Conservation (phyloP, 2,113 vertebrate species). For the Atrichornis clamosus region DNA sequence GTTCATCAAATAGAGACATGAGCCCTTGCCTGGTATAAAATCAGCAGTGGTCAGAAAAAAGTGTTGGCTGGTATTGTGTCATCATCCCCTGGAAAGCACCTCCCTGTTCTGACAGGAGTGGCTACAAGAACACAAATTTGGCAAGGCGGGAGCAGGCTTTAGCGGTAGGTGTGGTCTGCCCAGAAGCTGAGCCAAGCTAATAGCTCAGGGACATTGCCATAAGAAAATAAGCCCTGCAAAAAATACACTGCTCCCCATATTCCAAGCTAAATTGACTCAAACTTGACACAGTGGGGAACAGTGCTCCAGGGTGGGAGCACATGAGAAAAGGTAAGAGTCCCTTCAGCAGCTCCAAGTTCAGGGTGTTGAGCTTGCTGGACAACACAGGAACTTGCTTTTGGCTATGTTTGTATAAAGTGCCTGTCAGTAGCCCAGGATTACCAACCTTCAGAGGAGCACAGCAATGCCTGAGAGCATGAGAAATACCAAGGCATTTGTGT, state of each 20-base stretch:
- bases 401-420: not conserved
- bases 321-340: not conserved
- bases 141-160: not conserved
- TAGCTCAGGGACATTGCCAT: not conserved
- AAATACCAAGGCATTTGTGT: not conserved
- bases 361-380: not conserved
- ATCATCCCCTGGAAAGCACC: not conserved
- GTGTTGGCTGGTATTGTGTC: not conserved
- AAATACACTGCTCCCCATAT: not conserved
- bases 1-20: not conserved
- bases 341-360: not conserved
- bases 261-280: not conserved
- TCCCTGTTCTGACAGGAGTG: not conserved
- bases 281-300: not conserved
- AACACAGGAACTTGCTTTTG: not conserved
- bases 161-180: not conserved
- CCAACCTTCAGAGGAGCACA: not conserved
- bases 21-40: not conserved
- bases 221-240: not conserved
- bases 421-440: not conserved
- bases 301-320: not conserved
- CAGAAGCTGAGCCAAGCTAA: not conserved
- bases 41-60: not conserved
- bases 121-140: not conserved
- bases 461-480: not conserved